Evolutionary conservation across 2,888 invertebrate genomes (phyloP).

Genomic region (Bombylius discolor): DNA sequence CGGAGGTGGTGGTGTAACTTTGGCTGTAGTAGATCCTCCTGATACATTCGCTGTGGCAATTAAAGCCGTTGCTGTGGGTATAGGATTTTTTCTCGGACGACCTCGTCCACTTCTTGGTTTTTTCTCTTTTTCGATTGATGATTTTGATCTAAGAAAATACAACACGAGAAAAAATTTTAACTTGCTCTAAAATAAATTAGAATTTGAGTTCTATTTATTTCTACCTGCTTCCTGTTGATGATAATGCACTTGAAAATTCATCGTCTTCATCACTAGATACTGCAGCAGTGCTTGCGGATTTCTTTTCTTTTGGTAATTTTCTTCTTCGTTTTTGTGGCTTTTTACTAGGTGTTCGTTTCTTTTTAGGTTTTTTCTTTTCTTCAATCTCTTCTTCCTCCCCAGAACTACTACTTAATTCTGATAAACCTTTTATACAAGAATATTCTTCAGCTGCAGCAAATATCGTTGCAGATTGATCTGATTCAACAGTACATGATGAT

Average conservation of each 20-base stretch:
- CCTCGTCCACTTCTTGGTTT: conserved; percentile 27
- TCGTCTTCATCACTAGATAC: conserved; percentile 27
- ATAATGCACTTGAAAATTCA: conserved; percentile 15
- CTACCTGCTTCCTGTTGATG: conserved; percentile 14
- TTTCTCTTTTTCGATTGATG: conserved; percentile 12
- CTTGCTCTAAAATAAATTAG: conserved; percentile 8
- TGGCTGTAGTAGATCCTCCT: conserved; percentile 17
- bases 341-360: conserved; percentile 17
- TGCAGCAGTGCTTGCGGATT: conserved; percentile 24
- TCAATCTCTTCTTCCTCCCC: conserved; percentile 17
- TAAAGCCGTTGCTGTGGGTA: conserved; percentile 12
- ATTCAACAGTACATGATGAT: conserved; percentile 15
- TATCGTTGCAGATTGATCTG: conserved; percentile 16
- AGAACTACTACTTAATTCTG: conserved; percentile 23
- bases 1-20: conserved; percentile 15
- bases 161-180: too few relatives aligned
- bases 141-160: conserved; percentile 7
- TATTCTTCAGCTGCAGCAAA: conserved; percentile 15
- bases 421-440: conserved; percentile 16
- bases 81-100: conserved; percentile 27
- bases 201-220: conserved; percentile 44
- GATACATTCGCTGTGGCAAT: background rate
- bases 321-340: conserved; percentile 10
- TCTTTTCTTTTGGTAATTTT: conserved; percentile 17
- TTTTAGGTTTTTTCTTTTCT: conserved; percentile 18